phyloP scores from a whole-genome alignment of 2,888 invertebrate species.

The Pilophorus perplexus region DNA sequence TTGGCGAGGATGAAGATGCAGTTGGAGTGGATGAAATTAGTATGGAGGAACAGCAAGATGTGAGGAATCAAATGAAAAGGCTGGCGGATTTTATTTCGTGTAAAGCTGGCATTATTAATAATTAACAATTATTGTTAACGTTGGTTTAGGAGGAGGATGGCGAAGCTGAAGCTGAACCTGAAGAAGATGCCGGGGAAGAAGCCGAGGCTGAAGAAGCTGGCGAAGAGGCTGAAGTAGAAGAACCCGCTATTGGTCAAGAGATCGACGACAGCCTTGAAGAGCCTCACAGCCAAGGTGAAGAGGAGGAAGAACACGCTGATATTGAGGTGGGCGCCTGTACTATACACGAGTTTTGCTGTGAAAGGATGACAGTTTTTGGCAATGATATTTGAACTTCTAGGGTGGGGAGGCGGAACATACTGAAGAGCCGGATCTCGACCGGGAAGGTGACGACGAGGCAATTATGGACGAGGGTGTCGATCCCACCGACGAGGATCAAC shows the following conservation, averaged over 20 bases:
- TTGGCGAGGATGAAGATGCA: neutral
- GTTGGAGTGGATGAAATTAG: neutral
- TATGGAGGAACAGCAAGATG: slow-evolving; percentile 7
- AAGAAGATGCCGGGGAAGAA: neutral
- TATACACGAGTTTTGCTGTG: too few species aligned
- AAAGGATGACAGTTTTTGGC: too few species aligned
- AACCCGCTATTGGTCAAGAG: neutral
- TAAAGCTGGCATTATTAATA: too few species aligned
- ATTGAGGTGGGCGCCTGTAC: neutral
- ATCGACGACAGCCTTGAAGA: slow-evolving; percentile 15
- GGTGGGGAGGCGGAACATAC: neutral
- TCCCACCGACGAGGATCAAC: slow-evolving; percentile 9
- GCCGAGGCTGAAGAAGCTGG: neutral
- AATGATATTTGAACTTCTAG: neutral
- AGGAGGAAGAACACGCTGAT: neutral
- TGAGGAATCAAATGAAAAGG: too few species aligned
- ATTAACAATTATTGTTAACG: too few species aligned
- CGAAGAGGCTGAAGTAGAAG: slow-evolving; percentile 3
- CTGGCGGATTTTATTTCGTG: too few species aligned
- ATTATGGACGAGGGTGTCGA: too few species aligned
- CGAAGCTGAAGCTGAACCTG: slow-evolving; percentile 2
- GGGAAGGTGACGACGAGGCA: slow-evolving; percentile 23
- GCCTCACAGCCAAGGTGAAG: neutral
- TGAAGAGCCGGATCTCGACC: neutral
- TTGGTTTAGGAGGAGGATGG: neutral